phyloP scores from a whole-genome alignment of 2,797 vertebrate species.

The Odontamblyopus rebecca region DNA sequence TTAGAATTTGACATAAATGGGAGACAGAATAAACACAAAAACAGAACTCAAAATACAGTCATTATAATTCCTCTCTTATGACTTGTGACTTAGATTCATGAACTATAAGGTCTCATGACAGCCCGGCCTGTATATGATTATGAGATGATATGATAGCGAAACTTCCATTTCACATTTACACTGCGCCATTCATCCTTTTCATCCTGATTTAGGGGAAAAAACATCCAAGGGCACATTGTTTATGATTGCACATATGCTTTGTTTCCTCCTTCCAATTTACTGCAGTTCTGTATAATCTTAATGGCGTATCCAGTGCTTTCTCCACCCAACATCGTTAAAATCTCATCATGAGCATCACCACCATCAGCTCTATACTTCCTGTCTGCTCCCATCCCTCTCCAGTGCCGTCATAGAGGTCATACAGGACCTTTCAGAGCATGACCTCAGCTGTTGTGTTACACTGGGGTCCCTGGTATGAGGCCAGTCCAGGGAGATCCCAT shows the following conservation, averaged over 20 bases:
- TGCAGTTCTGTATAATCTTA: background rate
- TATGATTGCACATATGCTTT: background rate
- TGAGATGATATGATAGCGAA: too few relatives aligned
- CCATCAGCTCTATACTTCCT: background rate
- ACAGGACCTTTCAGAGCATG: slow-evolving; percentile 15
- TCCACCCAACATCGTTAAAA: slow-evolving; percentile 1
- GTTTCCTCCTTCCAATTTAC: background rate
- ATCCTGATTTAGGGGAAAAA: background rate
- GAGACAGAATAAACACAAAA: too few relatives aligned
- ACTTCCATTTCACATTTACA: too few relatives aligned
- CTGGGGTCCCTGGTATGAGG: slow-evolving; percentile 22
- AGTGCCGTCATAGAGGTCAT: background rate
- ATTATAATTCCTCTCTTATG: too few relatives aligned
- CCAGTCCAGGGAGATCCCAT: slow-evolving; percentile 34
- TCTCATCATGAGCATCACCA: background rate
- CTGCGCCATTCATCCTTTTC: background rate
- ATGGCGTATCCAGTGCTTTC: background rate
- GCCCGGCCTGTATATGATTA: too few relatives aligned
- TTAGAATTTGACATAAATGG: background rate
- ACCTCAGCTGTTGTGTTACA: slow-evolving; percentile 24
- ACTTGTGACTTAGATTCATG: background rate
- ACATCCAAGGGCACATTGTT: too few relatives aligned
- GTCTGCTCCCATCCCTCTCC: slow-evolving; percentile 2
- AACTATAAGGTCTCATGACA: too few relatives aligned
- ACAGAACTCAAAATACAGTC: too few relatives aligned